A percentile compares a stretch with the other conserved stretches of the same genome.
phyloP scores from a whole-genome alignment of 2,888 invertebrate genomes.

The Leptopilina myrica region DNA sequence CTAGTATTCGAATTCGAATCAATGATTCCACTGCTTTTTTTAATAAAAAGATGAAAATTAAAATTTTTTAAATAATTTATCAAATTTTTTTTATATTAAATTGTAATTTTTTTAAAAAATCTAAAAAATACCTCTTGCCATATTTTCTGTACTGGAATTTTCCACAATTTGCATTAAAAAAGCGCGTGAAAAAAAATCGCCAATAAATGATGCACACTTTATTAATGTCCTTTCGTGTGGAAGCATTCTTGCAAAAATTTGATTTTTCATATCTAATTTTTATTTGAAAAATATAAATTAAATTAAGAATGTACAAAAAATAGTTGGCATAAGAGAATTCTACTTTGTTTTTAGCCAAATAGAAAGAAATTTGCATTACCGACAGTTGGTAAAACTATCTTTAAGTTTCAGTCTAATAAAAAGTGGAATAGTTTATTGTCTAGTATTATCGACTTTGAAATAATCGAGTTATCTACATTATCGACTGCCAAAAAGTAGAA shows the following conservation, averaged over 20 bases:
- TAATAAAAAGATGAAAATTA: not conserved
- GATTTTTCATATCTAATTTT: not conserved
- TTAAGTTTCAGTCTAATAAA: too few species aligned
- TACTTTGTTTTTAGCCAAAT: not conserved
- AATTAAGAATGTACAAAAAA: too few species aligned
- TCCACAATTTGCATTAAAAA: not conserved
- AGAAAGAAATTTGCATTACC: too few species aligned
- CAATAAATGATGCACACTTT: not conserved
- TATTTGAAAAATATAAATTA: too few species aligned
- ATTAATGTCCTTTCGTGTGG: not conserved
- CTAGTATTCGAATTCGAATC: not conserved
- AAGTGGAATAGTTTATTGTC: too few species aligned
- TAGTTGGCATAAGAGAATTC: not conserved
- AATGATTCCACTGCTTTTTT: not conserved
- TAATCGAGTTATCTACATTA: too few species aligned
- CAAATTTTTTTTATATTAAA: too few species aligned
- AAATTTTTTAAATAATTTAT: too few species aligned
- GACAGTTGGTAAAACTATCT: too few species aligned
- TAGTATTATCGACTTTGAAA: too few species aligned
- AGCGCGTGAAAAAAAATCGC: not conserved
- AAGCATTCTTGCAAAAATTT: not conserved
- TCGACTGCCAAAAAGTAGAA: too few species aligned
- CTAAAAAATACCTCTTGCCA: not conserved
- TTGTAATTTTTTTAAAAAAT: not conserved
- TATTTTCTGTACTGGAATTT: not conserved